Conservation (phyloP, 1,140 invertebrate species). For the Telenomus remus region DNA sequence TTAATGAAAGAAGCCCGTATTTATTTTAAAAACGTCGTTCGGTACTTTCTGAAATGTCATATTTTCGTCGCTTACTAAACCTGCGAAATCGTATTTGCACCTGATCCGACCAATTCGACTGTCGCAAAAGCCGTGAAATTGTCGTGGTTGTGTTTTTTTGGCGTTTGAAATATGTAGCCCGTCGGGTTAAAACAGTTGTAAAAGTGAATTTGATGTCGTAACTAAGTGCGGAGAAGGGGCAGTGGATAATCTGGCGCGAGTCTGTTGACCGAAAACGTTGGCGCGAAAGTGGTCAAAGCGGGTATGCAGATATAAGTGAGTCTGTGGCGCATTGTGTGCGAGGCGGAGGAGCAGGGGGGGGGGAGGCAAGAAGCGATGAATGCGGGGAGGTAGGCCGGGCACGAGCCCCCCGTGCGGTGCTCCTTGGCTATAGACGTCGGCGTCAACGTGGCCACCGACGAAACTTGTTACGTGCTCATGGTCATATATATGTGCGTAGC, state of each 20-base stretch:
- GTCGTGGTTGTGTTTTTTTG: too few species aligned
- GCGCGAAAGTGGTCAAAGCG: constrained; percentile 49
- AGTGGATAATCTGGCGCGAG: constrained; percentile 14
- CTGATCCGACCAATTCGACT: too few species aligned
- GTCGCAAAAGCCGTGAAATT: too few species aligned
- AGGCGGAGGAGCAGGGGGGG: constrained; percentile 26
- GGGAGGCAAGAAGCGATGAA: constrained; percentile 35
- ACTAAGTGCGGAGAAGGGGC: too few species aligned
- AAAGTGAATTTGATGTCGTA: too few species aligned
- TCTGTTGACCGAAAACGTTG: constrained; percentile 22
- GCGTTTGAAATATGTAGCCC: too few species aligned
- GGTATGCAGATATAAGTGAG: constrained; percentile 49
- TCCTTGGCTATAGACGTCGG: constrained; percentile 24
- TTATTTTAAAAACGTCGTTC: too few species aligned
- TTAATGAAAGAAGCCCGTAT: too few species aligned
- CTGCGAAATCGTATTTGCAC: too few species aligned
- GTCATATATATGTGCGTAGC: constrained; percentile 52
- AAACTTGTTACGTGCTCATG: constrained; percentile 62
- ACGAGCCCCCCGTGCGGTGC: constrained; percentile 25
- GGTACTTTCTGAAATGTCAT: too few species aligned
- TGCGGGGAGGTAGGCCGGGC: constrained; percentile 43
- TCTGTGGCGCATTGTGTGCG: constrained; percentile 44
- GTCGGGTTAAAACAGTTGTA: too few species aligned
- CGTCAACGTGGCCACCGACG: constrained; percentile 52
- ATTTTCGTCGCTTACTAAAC: too few species aligned